Evolutionary conservation across 2,888 invertebrate species (phyloP), one percentile per base, ranked within the genome.

Genomic region (Azorinus chamasolen): DNA sequence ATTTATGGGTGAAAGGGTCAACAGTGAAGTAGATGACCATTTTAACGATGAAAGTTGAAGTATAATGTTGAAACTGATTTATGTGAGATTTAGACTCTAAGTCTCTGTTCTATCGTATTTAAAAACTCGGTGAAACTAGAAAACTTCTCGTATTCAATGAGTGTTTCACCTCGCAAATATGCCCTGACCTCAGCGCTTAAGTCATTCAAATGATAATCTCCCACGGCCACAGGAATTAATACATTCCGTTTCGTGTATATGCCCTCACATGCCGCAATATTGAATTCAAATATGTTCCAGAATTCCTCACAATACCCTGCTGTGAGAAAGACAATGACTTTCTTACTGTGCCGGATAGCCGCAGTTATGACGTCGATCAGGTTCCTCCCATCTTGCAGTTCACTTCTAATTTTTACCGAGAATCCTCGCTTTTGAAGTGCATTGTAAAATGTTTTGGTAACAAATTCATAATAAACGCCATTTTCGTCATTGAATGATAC

Each of bases 221-320:
- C 77, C 14, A 68, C 39, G 18, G 63, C n/a, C 3, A 72, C 54
- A 6, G 63, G 66, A 24, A 77, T 50, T 4, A 72, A 41, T 8
- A 72, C 39, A n/a, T 62, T 65, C 12, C 77, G 45, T 22, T 71
- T 66, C 2, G 71, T 77, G 37, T 71, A 77, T 25, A 77, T 71
- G 5, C 77, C 77, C 48, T 77, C 77, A 32, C 59, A 64, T 1
- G 63, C 68, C 20, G 71, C 77, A 61, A 77, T 68, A 22, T 77
- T 77, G 58, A 77, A 77, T 46, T 77, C 77, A 41, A 72, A 77
- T 2, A 25, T 68, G 32, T 71, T 77, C 77, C 77, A 77, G 43
- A 58, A 65, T 10, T 77, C 71, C 5, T 48, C 39, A 18, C 77
- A 68, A 50, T 68, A 72, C 18, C 48, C 22, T 8, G 53, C 14